phyloP scores from a whole-genome alignment of 2,113 vertebrate genomes.

The Oncorhynchus kisutch region DNA sequence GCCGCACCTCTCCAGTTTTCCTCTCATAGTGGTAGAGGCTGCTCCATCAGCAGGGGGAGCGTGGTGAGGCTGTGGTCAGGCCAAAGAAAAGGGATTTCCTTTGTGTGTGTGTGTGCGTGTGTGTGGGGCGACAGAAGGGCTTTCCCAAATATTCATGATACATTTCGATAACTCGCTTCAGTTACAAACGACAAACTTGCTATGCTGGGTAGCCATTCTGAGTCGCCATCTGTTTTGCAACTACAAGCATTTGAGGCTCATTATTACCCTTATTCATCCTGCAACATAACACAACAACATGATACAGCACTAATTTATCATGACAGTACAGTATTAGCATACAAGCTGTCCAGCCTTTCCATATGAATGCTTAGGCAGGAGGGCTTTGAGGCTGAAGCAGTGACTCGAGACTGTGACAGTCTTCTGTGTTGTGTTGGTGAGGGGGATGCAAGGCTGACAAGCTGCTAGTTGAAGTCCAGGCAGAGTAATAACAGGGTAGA shows the following conservation, averaged over 20 bases:
- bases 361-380: constrained; percentile 53
- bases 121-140: neutral
- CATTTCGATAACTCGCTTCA: neutral
- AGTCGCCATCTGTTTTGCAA: neutral
- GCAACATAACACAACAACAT: neutral
- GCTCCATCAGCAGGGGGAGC: constrained; percentile 56
- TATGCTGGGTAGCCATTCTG: no score
- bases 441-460: constrained; percentile 25
- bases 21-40: constrained; percentile 57
- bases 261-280: neutral
- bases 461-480: constrained; percentile 6
- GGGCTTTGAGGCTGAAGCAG: constrained; percentile 30
- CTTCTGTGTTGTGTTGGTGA: constrained; percentile 26
- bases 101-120: constrained; percentile 15
- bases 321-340: constrained; percentile 54
- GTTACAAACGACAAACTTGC: neutral
- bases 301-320: constrained; percentile 38
- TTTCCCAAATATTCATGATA: neutral
- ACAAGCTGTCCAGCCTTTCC: constrained; percentile 55
- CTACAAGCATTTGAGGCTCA: neutral
- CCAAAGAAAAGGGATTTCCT: constrained; percentile 48
- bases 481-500: neutral
- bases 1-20: constrained; percentile 59
- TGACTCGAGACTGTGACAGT: constrained; percentile 5
- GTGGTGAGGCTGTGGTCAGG: constrained; percentile 61